A percentile compares a stretch with the other conserved stretches of the same genome.
These are phyloP conservation scores for Zaprionus inermis DNA, from an alignment of 1,140 invertebrate genomes.

Conservation along the genomic window DNA sequence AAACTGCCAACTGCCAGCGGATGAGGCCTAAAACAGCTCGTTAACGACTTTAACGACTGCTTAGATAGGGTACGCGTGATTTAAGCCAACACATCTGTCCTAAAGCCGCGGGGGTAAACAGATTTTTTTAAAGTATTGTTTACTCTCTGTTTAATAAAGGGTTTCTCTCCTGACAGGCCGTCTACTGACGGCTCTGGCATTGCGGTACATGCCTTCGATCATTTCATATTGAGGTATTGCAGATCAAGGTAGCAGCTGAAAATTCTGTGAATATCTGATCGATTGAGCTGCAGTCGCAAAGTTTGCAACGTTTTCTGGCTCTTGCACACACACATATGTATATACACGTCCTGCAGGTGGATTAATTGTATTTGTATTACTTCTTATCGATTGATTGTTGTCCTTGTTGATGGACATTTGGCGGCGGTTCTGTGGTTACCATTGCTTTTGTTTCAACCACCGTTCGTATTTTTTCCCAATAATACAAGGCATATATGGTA, in stretches of 20 bases:
- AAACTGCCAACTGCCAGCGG: background rate
- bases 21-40: conserved; percentile 31
- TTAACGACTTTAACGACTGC: conserved; percentile 52
- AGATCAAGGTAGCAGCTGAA: background rate
- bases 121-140: conserved; percentile 5
- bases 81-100: background rate
- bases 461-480: background rate
- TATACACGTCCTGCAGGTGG: conserved; percentile 34
- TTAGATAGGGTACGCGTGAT: conserved; percentile 30
- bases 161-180: too few relatives aligned
- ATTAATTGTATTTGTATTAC: conserved; percentile 73
- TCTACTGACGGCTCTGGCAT: background rate
- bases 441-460: conserved; percentile 12
- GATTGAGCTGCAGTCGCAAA: conserved; percentile 8
- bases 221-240: background rate
- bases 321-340: background rate
- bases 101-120: background rate
- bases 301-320: background rate
- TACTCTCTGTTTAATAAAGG: background rate
- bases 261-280: background rate
- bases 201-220: background rate
- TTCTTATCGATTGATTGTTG: conserved; percentile 45
- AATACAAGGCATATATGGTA: background rate
- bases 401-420: conserved; percentile 12
- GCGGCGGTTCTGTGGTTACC: conserved; percentile 17